phyloP scores from a whole-genome alignment of 1,140 invertebrate species.

The Cydia splendana region DNA sequence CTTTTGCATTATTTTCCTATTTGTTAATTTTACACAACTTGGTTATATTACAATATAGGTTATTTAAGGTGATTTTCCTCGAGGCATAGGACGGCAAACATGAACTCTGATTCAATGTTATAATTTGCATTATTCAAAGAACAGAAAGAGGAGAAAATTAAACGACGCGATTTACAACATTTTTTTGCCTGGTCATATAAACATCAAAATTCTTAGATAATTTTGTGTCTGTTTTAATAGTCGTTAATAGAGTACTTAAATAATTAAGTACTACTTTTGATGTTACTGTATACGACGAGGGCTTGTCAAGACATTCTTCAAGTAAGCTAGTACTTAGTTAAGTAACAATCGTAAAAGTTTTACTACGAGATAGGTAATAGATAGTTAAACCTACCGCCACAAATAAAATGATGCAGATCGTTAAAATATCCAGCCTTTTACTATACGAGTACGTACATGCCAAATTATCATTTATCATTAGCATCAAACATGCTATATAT shows the following conservation, averaged over 20 bases:
- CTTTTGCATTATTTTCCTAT: too few species aligned
- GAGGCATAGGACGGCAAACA: not conserved
- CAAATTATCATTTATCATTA: constrained; percentile 1
- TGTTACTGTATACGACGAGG: not conserved
- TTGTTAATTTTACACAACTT: too few species aligned
- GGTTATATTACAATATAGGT: not conserved
- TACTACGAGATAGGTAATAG: not conserved
- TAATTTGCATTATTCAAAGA: not conserved
- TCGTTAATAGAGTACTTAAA: not conserved
- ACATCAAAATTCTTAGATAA: too few species aligned
- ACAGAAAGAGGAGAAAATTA: not conserved
- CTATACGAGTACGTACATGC: not conserved
- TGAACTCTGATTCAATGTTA: not conserved
- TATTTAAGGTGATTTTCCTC: not conserved
- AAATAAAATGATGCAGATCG: not conserved
- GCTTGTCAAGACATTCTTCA: too few species aligned
- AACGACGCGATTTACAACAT: not conserved
- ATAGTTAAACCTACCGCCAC: not conserved
- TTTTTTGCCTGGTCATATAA: too few species aligned
- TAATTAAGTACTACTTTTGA: not conserved
- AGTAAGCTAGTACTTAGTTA: not conserved
- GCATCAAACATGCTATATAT: not conserved
- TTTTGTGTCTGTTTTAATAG: too few species aligned
- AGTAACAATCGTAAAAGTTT: not conserved
- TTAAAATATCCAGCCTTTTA: not conserved